Percentiles rank a stretch among this genome's conserved stretches.
These are phyloP conservation scores for Odontocolon sp. DNA, from an alignment of 2,888 invertebrate genomes.

Conservation along the genomic window DNA sequence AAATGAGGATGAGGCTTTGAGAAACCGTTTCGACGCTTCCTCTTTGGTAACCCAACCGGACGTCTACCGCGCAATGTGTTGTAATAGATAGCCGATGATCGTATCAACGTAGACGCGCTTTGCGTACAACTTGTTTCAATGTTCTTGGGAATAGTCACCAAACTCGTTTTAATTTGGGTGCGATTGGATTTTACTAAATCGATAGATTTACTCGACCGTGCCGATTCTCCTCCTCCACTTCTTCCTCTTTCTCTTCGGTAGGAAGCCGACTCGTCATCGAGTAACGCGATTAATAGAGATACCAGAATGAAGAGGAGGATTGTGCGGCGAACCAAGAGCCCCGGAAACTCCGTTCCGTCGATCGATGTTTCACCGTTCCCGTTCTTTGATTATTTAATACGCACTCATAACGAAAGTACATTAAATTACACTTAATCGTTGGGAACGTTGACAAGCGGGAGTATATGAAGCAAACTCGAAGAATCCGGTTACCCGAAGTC, in stretches of 20 bases:
- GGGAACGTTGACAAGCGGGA: no score
- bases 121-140: no score
- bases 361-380: background rate
- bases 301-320: constrained; percentile 7
- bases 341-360: constrained; percentile 23
- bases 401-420: background rate
- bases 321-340: background rate
- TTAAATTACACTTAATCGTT: no score
- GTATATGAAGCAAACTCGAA: no score
- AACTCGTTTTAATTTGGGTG: background rate
- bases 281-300: background rate
- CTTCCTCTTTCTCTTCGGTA: background rate
- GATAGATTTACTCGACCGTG: background rate
- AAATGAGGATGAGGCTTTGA: background rate
- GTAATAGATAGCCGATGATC: background rate
- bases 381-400: background rate
- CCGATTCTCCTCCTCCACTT: background rate
- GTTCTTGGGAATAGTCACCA: no score
- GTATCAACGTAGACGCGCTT: no score
- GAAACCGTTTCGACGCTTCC: constrained; percentile 17
- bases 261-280: background rate
- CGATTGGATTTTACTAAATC: background rate
- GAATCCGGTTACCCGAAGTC: no score
- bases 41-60: background rate
- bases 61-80: background rate